phyloP scores from a whole-genome alignment of 2,888 invertebrate species.

The Dione juno region DNA sequence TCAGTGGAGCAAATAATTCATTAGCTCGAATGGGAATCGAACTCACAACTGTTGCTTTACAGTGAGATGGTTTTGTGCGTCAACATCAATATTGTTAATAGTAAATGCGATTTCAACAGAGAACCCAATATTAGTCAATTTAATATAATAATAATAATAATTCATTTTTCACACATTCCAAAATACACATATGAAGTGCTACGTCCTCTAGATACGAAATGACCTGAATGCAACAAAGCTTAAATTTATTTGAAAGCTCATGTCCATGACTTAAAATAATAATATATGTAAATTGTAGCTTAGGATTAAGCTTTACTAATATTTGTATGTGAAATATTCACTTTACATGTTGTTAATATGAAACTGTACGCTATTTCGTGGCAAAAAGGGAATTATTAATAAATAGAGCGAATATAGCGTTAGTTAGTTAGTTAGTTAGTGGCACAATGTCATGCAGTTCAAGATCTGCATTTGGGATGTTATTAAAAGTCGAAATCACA shows the following conservation, averaged over 20 bases:
- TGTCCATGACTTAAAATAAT: slow-evolving; percentile 13
- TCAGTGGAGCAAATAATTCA: background rate
- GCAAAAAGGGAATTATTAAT: slow-evolving; percentile 1
- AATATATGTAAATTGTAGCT: slow-evolving; percentile 15
- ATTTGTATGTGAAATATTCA: slow-evolving; percentile 22
- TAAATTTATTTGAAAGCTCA: slow-evolving; percentile 17
- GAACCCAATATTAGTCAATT: no score
- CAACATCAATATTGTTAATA: no score
- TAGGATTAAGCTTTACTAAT: slow-evolving; percentile 23
- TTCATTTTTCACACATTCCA: background rate
- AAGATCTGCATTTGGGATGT: background rate
- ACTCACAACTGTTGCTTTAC: background rate
- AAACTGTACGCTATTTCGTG: background rate
- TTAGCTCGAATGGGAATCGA: background rate
- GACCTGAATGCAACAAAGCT: background rate
- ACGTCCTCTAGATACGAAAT: slow-evolving; percentile 9
- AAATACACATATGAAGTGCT: background rate
- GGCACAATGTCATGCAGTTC: background rate
- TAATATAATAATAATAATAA: no score
- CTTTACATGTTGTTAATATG: slow-evolving; percentile 12
- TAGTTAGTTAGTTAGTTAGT: background rate
- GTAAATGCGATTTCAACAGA: no score
- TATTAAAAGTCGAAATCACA: no score
- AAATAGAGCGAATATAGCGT: background rate
- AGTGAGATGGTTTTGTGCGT: no score